phyloP scores from a whole-genome alignment of 2,888 invertebrate species.

The Poecilobothrus nobilitatus region DNA sequence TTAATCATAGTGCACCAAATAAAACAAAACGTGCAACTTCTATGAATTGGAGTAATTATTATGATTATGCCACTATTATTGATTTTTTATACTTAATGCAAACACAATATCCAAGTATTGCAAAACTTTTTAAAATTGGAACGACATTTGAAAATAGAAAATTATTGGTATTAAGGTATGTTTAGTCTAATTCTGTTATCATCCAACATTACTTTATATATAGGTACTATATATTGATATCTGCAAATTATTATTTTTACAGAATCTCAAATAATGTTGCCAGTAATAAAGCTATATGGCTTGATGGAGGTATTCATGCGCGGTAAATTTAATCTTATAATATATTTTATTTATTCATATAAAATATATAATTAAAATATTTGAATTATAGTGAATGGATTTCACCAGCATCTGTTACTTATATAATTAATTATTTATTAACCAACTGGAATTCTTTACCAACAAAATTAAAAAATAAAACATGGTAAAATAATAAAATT shows the following conservation, averaged over 20 bases:
- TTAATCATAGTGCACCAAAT: background rate
- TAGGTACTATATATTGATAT: too few species aligned
- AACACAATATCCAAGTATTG: background rate
- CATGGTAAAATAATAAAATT: conserved; percentile 48
- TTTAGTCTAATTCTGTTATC: too few species aligned
- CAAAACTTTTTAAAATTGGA: background rate
- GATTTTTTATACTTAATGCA: background rate
- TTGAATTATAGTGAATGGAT: conserved; percentile 61
- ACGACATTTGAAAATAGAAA: background rate
- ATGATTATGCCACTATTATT: background rate
- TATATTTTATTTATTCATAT: too few species aligned
- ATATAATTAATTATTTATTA: conserved; percentile 60
- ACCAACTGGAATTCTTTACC: conserved; percentile 57
- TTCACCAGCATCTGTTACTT: conserved; percentile 69
- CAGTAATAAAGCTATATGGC: conserved; percentile 58
- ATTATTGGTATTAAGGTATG: background rate
- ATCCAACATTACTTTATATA: too few species aligned
- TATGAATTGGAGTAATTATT: background rate
- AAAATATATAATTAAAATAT: too few species aligned
- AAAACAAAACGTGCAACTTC: background rate
- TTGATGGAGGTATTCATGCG: conserved; percentile 74
- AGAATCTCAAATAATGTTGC: conserved; percentile 61
- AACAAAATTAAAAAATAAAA: conserved; percentile 61
- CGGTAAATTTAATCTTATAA: conserved; percentile 37
- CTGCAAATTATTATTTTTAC: background rate